phyloP scores from a whole-genome alignment of 2,797 vertebrate species.

The Rhodeus uyekii region DNA sequence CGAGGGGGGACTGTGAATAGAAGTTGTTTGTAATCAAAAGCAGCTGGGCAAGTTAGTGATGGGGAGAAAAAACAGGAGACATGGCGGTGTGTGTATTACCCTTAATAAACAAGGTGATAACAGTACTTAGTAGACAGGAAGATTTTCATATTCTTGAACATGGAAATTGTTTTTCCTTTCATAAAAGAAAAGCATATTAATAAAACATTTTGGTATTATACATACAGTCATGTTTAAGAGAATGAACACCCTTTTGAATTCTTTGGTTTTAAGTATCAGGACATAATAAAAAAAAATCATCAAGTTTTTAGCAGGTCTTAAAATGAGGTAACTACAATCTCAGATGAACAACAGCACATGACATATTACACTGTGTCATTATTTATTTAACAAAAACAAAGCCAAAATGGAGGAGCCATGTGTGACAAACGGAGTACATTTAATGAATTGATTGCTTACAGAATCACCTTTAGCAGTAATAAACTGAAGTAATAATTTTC shows the following conservation, averaged over 20 bases:
- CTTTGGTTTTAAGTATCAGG: too few relatives aligned
- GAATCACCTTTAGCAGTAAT: not conserved
- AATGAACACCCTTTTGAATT: too few relatives aligned
- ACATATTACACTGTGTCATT: not conserved
- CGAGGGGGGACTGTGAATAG: slow-evolving; percentile 22
- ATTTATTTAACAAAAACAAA: not conserved
- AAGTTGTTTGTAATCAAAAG: slow-evolving; percentile 43
- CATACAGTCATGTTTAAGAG: not conserved
- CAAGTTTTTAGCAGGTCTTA: too few relatives aligned
- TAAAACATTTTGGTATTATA: not conserved
- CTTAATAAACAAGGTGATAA: slow-evolving; percentile 15
- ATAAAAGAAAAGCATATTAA: not conserved
- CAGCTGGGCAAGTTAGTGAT: slow-evolving; percentile 26
- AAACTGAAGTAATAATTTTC: not conserved
- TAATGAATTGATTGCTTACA: not conserved
- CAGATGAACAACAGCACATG: not conserved
- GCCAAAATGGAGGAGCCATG: not conserved
- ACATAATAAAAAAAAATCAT: too few relatives aligned
- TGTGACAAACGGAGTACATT: not conserved
- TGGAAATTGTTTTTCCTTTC: not conserved
- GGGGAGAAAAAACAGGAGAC: slow-evolving; percentile 1
- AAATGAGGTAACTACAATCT: not conserved
- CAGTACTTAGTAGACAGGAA: not conserved
- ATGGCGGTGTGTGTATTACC: not conserved
- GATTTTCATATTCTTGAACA: not conserved